Evolutionary conservation across 2,888 invertebrate genomes (phyloP), one percentile per base, ranked within the genome.

Genomic region (Temnothorax rugatulus): DNA sequence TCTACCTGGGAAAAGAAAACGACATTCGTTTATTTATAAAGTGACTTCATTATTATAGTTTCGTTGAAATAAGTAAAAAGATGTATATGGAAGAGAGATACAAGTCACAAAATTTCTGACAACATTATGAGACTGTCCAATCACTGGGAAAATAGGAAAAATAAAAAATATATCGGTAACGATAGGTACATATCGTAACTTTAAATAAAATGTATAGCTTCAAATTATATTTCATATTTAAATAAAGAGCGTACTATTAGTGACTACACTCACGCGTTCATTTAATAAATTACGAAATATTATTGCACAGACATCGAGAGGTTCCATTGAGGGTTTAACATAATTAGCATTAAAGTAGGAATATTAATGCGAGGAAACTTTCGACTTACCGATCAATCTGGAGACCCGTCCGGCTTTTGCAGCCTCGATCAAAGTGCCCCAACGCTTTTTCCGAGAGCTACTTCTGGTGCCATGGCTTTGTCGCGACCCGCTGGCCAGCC

Each of bases 381-480:
- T 52, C 0, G n/a, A 34, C 77, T 92, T 88, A 94, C 98, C 98
- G 88, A 98, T 97, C 92, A 98, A 96, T 87, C 97, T 96, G 41
- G 97, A 97, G 71, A 98, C 97, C 91, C 97, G 96, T 44, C 97
- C 98, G 85, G 97, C 97, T 93, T 97, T 97, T 61, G 98, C 98
- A 66, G 98, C 98, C 94, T 98, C 98, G 93, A 98, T 98, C 86
- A 98, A 95, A 59, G 98, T 98, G 86, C 97, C 97, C 97, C 97
- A 97, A 91, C 97, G 96, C 52, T 97, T 96, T 95, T 97, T 97
- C 95, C 97, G 97, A 11, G 97, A 93, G 76, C 91, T 91, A 0
- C 90, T 88, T 64, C 93, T 90, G 2, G 84, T 87, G 0, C 91
- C 91, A 21, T 93, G 91, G 7, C 89, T 87, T 38, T 91, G 91